These are phyloP conservation scores for Grapholita molesta DNA, from an alignment of 1,140 invertebrate species.

Conservation along the genomic window DNA sequence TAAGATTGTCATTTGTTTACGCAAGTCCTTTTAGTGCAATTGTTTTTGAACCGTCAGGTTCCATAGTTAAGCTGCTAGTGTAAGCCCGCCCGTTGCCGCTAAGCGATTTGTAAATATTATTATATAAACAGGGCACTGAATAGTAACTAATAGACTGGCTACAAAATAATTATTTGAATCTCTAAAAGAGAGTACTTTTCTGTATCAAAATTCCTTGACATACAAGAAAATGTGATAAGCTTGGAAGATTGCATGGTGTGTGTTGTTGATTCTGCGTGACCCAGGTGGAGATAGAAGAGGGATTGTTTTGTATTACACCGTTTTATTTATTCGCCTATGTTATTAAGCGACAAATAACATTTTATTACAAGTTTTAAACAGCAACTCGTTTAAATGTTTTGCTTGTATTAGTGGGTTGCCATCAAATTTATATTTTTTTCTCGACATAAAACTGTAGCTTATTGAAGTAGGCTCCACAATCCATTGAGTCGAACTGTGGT, in stretches of 20 bases:
- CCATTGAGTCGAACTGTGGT: not conserved
- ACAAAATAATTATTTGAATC: constrained; percentile 57
- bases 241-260: constrained; percentile 12
- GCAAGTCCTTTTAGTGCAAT: not conserved
- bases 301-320: not conserved
- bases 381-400: too few relatives aligned
- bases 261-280: constrained; percentile 7
- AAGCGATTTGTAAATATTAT: constrained; percentile 58
- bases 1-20: not conserved
- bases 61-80: constrained; percentile 20
- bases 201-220: constrained; percentile 14
- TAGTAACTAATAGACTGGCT: constrained; percentile 65
- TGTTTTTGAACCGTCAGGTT: not conserved
- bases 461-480: not conserved
- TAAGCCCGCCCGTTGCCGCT: constrained; percentile 46
- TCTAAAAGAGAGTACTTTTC: constrained; percentile 54
- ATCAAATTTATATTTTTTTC: too few relatives aligned
- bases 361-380: not conserved
- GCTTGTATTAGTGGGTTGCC: too few relatives aligned
- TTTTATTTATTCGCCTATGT: not conserved
- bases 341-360: too few relatives aligned
- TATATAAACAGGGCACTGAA: constrained; percentile 41
- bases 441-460: not conserved
- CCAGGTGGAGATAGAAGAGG: not conserved
- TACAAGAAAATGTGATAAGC: constrained; percentile 15